These are phyloP conservation scores for Patella caerulea DNA, from an alignment of 2,888 invertebrate species.

Conservation along the genomic window DNA sequence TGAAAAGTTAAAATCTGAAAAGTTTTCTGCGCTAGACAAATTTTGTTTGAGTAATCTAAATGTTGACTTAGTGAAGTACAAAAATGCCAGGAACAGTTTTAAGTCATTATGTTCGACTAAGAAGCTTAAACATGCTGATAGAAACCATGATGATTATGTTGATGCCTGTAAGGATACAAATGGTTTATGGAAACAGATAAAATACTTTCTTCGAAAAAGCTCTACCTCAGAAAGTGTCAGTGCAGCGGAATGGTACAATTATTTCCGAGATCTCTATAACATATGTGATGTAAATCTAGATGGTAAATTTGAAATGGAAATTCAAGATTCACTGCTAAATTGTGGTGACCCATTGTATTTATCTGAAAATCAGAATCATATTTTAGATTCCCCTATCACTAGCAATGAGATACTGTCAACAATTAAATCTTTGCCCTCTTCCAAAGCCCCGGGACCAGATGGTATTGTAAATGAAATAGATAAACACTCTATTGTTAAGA, in stretches of 20 bases:
- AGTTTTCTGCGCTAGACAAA: neutral
- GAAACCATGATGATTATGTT: neutral
- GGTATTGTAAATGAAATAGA: conserved; percentile 22
- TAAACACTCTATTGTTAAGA: conserved; percentile 10
- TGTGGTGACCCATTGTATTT: neutral
- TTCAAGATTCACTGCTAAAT: neutral
- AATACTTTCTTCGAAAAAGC: neutral
- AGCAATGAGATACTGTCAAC: neutral
- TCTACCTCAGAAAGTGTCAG: neutral
- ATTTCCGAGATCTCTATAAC: neutral
- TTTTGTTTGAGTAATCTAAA: neutral
- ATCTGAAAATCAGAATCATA: neutral
- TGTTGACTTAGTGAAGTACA: neutral
- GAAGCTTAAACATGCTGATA: neutral
- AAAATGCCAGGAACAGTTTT: neutral
- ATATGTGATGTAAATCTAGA: neutral
- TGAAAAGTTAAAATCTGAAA: neutral
- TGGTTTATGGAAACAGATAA: neutral
- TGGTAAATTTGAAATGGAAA: neutral
- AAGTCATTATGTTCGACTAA: neutral
- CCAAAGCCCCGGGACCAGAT: conserved; percentile 15
- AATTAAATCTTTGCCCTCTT: neutral
- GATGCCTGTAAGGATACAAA: neutral
- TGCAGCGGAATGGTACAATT: neutral
- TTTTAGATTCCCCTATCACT: neutral